Conservation (phyloP, 2,888 invertebrate species). For the Tricholauxania praeusta region DNA sequence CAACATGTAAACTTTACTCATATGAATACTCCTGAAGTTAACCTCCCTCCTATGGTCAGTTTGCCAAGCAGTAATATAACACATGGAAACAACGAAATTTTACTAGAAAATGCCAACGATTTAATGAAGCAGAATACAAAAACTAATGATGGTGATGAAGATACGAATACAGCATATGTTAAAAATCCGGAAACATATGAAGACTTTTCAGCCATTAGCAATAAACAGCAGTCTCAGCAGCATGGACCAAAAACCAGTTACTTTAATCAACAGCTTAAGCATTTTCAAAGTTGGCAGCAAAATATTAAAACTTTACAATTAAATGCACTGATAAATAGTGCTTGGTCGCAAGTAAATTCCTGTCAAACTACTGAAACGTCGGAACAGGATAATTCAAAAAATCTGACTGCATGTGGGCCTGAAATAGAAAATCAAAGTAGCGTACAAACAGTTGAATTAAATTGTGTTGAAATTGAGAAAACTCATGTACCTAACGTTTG, state of each 20-base stretch:
- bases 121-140: no score
- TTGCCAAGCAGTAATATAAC: conserved; percentile 47
- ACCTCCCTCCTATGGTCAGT: conserved; percentile 56
- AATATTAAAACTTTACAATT: conserved; percentile 31
- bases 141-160: not conserved
- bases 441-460: no score
- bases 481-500: no score
- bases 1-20: conserved; percentile 52
- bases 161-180: not conserved
- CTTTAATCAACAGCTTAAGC: not conserved
- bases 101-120: no score
- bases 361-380: not conserved
- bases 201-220: not conserved
- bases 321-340: conserved; percentile 28
- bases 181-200: not conserved
- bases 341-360: conserved; percentile 9
- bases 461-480: no score
- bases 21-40: conserved; percentile 41
- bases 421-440: no score
- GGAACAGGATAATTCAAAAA: conserved; percentile 3
- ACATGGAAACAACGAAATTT: not conserved
- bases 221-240: not conserved
- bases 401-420: no score
- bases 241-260: not conserved
- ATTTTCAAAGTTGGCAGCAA: conserved; percentile 43